These are phyloP conservation scores for Macrostomum lignano DNA, from an alignment of 1,140 invertebrate genomes.

Conservation along the genomic window DNA sequence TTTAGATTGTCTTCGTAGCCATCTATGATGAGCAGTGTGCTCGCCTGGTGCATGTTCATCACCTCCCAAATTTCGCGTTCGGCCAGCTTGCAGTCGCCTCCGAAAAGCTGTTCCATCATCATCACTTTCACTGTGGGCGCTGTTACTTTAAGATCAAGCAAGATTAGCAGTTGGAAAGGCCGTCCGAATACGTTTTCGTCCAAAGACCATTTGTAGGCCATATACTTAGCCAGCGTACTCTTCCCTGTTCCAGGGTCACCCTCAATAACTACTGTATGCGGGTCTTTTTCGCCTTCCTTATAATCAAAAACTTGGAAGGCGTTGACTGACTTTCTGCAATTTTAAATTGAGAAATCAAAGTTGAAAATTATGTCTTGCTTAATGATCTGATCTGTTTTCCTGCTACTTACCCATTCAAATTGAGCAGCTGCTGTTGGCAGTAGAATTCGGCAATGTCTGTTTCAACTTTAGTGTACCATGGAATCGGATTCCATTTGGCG, in stretches of 20 bases:
- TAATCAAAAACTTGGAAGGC: not conserved
- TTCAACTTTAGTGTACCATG: not conserved
- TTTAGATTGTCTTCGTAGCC: conserved; percentile 1
- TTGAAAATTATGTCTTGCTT: not conserved
- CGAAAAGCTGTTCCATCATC: not conserved
- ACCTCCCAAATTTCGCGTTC: conserved; percentile 3
- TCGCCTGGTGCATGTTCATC: conserved; percentile 1
- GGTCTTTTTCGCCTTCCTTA: not conserved
- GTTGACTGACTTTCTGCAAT: not conserved
- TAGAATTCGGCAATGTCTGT: not conserved
- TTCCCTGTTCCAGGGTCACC: conserved; percentile 2
- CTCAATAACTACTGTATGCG: not conserved
- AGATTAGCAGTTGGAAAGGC: not conserved
- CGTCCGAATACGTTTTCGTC: not conserved
- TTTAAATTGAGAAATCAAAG: too few species aligned
- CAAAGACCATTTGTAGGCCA: not conserved
- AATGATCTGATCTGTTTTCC: not conserved
- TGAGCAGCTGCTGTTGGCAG: not conserved
- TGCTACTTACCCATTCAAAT: not conserved
- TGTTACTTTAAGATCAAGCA: not conserved
- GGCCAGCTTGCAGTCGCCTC: not conserved
- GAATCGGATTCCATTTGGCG: not conserved
- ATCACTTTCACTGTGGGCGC: not conserved
- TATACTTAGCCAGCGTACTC: not conserved
- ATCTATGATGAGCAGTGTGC: not conserved